Conservation (phyloP, 35 echinoderm and acorn worm species). For the Chiridota heheva region DNA sequence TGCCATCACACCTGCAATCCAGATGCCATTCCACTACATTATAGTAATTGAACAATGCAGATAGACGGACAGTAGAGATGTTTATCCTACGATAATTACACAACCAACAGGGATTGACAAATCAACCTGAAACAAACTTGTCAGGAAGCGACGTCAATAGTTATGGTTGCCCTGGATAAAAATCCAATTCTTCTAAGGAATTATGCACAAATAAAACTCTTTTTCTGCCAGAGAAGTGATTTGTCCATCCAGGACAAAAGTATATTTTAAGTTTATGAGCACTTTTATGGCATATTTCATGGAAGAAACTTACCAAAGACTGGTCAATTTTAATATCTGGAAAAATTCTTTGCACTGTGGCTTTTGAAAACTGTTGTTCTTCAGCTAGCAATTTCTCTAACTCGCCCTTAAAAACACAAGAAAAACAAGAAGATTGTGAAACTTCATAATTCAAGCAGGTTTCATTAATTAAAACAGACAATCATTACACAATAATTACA, state of each 20-base stretch:
- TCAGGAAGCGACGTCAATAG: background rate
- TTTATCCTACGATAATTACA: no score
- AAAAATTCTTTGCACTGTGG: slow-evolving; percentile 60
- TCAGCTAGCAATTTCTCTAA: slow-evolving; percentile 22
- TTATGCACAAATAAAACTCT: no score
- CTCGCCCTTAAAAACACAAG: slow-evolving; percentile 61
- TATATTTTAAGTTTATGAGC: no score
- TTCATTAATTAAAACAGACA: no score
- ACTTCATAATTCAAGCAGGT: background rate
- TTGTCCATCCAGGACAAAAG: no score
- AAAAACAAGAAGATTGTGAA: background rate
- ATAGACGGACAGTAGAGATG: no score
- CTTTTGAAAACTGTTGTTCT: slow-evolving; percentile 60
- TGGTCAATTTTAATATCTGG: slow-evolving; percentile 44
- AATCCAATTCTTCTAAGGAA: background rate
- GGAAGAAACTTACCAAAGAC: slow-evolving; percentile 68
- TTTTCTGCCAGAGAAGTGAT: no score
- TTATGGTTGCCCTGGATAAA: background rate
- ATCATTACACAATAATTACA: no score
- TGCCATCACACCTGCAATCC: no score
- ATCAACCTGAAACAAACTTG: background rate
- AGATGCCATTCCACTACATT: no score
- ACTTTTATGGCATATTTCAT: no score
- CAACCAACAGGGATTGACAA: background rate
- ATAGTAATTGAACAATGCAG: no score